A percentile compares a stretch with the other conserved stretches of the same genome.
Evolutionary conservation across 2,797 vertebrate genomes (phyloP).

Genomic region (Argyrosomus regius): DNA sequence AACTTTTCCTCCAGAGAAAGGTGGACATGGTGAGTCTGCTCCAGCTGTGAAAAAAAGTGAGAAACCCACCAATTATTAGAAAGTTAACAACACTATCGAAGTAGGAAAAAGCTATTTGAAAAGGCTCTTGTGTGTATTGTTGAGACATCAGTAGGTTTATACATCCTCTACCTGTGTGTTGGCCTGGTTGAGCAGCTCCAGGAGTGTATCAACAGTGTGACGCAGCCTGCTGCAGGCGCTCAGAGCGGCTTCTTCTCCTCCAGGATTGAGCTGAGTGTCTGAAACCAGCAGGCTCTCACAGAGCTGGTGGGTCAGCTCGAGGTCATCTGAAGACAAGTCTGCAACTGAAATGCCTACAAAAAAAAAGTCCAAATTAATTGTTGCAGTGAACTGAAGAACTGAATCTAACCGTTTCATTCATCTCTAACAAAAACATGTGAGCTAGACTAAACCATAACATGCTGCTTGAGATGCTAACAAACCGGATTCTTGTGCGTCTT

Average conservation of each 20-base stretch:
- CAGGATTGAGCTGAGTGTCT: conserved; percentile 82
- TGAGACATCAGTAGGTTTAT: neutral
- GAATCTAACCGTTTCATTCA: neutral
- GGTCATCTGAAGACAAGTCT: conserved; percentile 78
- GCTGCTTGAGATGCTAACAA: neutral
- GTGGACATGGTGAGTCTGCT: conserved; percentile 89
- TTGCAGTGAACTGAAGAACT: neutral
- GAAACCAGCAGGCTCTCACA: conserved; percentile 93
- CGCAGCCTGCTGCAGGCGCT: conserved; percentile 87
- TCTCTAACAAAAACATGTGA: neutral
- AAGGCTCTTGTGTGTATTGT: neutral
- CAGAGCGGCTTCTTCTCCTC: conserved; percentile 87
- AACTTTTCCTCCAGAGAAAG: conserved; percentile 88
- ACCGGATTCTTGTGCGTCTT: conserved; percentile 78
- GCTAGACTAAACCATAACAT: too few species aligned
- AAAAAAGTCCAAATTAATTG: neutral
- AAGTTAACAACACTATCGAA: neutral
- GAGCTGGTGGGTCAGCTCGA: conserved; percentile 91
- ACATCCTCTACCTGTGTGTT: conserved; percentile 87
- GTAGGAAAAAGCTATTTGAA: neutral
- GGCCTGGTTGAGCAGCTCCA: conserved; percentile 91
- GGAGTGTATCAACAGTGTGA: conserved; percentile 89
- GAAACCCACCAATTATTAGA: neutral
- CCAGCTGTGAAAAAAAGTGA: conserved; percentile 83
- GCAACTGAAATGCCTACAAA: conserved; percentile 61